Evolutionary conservation across 1,140 invertebrate species (phyloP).

Genomic region (Dinothrombium tinctorium): DNA sequence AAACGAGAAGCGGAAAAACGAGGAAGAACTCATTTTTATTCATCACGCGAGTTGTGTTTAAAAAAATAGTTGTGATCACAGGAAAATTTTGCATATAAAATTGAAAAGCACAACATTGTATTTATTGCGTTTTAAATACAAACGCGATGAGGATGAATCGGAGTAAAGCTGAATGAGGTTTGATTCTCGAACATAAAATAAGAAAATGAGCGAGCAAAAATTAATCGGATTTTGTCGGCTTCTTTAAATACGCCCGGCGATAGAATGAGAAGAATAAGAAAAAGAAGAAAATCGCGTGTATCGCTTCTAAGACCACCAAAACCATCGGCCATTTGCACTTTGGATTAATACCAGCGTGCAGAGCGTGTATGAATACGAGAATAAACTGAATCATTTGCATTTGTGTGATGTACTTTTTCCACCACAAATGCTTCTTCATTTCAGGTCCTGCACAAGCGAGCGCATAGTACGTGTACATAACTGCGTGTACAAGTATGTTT

Average conservation of each 20-base stretch:
- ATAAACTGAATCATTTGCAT: conserved; percentile 25
- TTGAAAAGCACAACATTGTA: too few species aligned
- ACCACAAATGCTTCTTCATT: conserved; percentile 29
- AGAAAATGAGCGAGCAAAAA: too few species aligned
- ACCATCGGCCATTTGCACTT: conserved; percentile 4
- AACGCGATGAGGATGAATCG: too few species aligned
- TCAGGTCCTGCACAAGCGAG: conserved; percentile 27
- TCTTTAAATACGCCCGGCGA: not conserved
- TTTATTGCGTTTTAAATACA: too few species aligned
- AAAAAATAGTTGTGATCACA: too few species aligned
- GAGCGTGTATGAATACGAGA: not conserved
- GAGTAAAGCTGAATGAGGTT: too few species aligned
- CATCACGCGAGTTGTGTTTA: too few species aligned
- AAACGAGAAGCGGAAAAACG: too few species aligned
- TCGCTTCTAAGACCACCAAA: not conserved
- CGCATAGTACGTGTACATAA: conserved; percentile 31
- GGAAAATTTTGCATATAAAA: too few species aligned
- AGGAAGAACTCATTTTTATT: too few species aligned
- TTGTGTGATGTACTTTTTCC: conserved; percentile 31
- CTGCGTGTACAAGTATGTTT: conserved; percentile 31
- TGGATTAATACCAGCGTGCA: not conserved
- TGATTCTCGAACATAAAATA: too few species aligned
- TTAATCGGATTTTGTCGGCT: too few species aligned
- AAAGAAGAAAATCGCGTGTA: conserved; percentile 3
- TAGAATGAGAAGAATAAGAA: conserved; percentile 2